Evolutionary conservation across 2,888 invertebrate species (phyloP), one percentile per base, ranked within the genome.

Genomic region (Eupithecia pulchellata): DNA sequence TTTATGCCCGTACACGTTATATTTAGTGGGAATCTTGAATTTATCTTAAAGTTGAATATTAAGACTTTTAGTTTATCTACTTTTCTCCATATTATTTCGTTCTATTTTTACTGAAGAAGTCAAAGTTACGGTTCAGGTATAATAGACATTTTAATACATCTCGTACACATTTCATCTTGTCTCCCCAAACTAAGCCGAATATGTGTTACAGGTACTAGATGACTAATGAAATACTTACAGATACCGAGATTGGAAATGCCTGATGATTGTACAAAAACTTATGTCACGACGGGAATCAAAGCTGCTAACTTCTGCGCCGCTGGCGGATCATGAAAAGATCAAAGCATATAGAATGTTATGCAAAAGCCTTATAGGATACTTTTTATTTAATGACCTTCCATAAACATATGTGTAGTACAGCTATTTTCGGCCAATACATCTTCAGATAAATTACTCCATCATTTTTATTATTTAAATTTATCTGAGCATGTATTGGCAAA

Each of bases 181-280:
- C 6, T 6, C 42, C 42, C 17, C 39, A 39, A 39, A 17, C 17
- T 39, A 39, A 39, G 17, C 17, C 39, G 17, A 39, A 5, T 17
- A 17, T 39, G 39, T 36, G 36, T 36, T 36, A 34, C 11, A 11
- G 8, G 9, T 9, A 9, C 34, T n/a, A n/a, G n/a, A n/a, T n/a
- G n/a, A n/a, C n/a, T n/a, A n/a, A n/a, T n/a, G n/a, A 34, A 1
- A 34, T 34, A 1, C 34, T 34, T 11, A 14, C 4, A 14, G 14
- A 36, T 4, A 14, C 17, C 17, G 39, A 39, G 5, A n/a, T n/a
- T n/a, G n/a, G 4, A 39, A 34, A 36, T 39, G 39, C 39, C 39
- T 17, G 39, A 39, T 52, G 36, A 68, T 42, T 42, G 20, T 68
- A 68, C 68, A 68, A 34, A 63, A 6, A 63, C 62, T 68, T 57